A percentile compares a stretch with the other conserved stretches of the same genome.
Evolutionary conservation across 2,797 vertebrate genomes (phyloP).

Genomic region (Poeciliopsis turneri): DNA sequence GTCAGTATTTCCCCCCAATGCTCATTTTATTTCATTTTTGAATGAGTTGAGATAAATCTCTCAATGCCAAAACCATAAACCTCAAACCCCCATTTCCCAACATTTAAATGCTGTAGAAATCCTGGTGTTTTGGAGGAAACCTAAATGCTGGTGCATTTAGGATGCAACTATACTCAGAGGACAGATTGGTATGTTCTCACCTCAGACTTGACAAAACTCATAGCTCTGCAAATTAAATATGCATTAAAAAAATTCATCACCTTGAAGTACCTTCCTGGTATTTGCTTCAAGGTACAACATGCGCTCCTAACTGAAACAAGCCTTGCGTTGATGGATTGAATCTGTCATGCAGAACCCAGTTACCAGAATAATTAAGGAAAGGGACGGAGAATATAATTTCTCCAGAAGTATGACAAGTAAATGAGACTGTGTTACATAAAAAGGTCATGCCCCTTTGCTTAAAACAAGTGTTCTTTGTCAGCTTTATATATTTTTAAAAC

Average conservation of each 20-base stretch:
- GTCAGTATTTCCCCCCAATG: constrained; percentile 31
- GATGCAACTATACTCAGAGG: neutral
- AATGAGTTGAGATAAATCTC: constrained; percentile 30
- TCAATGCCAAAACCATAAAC: constrained; percentile 6
- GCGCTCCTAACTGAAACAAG: constrained; percentile 15
- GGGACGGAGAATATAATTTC: neutral
- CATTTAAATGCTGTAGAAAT: constrained; percentile 15
- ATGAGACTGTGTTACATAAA: constrained; percentile 20
- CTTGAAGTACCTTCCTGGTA: neutral
- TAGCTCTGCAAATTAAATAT: neutral
- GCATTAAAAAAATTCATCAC: neutral
- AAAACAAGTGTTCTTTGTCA: constrained; percentile 59
- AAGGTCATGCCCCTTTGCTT: constrained; percentile 37
- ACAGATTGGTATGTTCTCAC: neutral
- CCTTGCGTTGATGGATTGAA: constrained; percentile 17
- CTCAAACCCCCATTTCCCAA: neutral
- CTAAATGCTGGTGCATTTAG: neutral
- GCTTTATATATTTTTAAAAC: constrained; percentile 77
- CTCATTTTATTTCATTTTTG: constrained; percentile 26
- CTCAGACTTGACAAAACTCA: constrained; percentile 4
- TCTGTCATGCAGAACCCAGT: constrained; percentile 28
- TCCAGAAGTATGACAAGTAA: constrained; percentile 14
- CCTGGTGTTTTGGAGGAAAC: neutral
- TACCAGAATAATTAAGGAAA: constrained; percentile 40
- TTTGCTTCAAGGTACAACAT: neutral